Conservation (phyloP, 2,888 invertebrate genomes). For the Stegophylla sp. region DNA sequence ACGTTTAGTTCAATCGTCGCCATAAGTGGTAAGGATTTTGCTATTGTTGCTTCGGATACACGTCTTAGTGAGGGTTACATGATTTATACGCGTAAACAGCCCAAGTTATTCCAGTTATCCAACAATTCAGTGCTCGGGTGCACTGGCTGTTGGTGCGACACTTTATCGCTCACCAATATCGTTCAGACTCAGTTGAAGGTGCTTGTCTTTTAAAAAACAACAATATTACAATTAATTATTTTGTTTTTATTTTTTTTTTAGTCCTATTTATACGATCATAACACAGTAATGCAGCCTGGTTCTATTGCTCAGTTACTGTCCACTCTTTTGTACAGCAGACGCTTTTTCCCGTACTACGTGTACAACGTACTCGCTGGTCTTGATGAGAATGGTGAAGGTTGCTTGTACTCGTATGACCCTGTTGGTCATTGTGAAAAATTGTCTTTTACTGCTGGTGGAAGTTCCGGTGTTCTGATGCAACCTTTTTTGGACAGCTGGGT, state of each 20-base stretch:
- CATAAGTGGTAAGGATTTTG: conserved; percentile 93
- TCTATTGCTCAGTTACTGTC: conserved; percentile 96
- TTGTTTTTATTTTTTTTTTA: conserved; percentile 63
- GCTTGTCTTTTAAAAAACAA: conserved; percentile 32
- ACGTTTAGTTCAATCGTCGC: conserved; percentile 86
- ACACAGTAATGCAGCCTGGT: conserved; percentile 88
- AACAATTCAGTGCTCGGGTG: conserved; percentile 88
- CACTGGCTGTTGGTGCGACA: conserved; percentile 98
- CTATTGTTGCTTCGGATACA: conserved; percentile 93
- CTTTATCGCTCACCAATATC: conserved; percentile 84
- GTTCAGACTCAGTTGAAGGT: conserved; percentile 85
- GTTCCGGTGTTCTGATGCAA: conserved; percentile 87
- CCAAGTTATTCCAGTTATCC: conserved; percentile 84
- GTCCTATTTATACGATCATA: conserved; percentile 94
- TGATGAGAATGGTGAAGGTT: conserved; percentile 91
- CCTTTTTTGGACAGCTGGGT: conserved; percentile 95
- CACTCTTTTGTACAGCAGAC: conserved; percentile 91
- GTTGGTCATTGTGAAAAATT: conserved; percentile 92
- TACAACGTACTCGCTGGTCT: conserved; percentile 93
- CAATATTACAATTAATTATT: not conserved
- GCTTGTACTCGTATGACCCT: conserved; percentile 95
- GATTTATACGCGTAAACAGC: conserved; percentile 86
- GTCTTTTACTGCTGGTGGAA: conserved; percentile 87
- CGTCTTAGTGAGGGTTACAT: conserved; percentile 89
- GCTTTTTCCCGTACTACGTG: conserved; percentile 98